Evolutionary conservation across 92 coral and sea anemone genomes (phyloP).

Genomic region (Metridium senile): DNA sequence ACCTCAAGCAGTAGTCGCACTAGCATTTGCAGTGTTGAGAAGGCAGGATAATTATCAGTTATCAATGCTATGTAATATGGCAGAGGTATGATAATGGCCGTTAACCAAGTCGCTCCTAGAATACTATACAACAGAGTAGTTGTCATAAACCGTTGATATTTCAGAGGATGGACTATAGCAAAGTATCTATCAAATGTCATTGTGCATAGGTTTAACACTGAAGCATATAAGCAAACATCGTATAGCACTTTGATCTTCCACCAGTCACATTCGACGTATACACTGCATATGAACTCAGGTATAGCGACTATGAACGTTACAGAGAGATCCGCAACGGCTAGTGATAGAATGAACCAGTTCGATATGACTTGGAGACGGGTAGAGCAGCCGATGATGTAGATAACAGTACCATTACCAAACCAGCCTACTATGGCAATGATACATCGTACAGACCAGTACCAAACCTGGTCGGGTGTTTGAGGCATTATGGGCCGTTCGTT

Average conservation of each 20-base stretch:
- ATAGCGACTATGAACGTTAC: slow-evolving; percentile 38
- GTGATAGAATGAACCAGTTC: slow-evolving; percentile 40
- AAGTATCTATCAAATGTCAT: slow-evolving; percentile 47
- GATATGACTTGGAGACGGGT: slow-evolving; percentile 30
- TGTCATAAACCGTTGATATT: slow-evolving; percentile 29
- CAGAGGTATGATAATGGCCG: slow-evolving; percentile 24
- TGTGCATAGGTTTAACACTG: slow-evolving; percentile 37
- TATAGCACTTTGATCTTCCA: slow-evolving; percentile 40
- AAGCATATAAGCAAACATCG: slow-evolving; percentile 42
- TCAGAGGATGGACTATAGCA: slow-evolving; percentile 38
- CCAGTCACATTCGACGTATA: slow-evolving; percentile 26
- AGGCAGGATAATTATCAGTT: neutral
- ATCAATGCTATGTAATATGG: slow-evolving; percentile 38
- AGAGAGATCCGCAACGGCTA: slow-evolving; percentile 42
- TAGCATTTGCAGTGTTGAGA: slow-evolving; percentile 30
- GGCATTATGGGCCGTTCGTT: slow-evolving; percentile 23
- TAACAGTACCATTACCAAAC: slow-evolving; percentile 37
- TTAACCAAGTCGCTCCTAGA: slow-evolving; percentile 24
- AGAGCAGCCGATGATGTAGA: slow-evolving; percentile 23
- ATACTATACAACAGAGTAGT: neutral
- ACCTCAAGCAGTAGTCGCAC: slow-evolving; percentile 37
- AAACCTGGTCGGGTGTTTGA: slow-evolving; percentile 10
- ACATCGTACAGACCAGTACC: slow-evolving; percentile 40
- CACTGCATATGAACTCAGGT: slow-evolving; percentile 35
- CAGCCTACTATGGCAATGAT: slow-evolving; percentile 32